A percentile compares a stretch with the other conserved stretches of the same genome.
Conservation (phyloP, 1,140 invertebrate genomes). For the Lepidostoma basale region DNA sequence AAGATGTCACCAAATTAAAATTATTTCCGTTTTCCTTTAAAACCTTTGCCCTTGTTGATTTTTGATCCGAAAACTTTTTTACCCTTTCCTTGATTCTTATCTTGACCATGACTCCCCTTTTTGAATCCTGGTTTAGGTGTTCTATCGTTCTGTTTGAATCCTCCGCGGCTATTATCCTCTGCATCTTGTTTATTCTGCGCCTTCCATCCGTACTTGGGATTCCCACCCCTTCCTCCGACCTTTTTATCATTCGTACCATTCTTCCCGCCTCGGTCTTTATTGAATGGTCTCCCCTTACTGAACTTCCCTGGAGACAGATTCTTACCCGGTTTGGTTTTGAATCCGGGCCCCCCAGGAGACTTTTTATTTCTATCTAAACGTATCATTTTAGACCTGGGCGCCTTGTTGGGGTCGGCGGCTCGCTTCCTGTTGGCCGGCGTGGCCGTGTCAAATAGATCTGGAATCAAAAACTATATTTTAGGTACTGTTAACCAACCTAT, state of each 20-base stretch:
- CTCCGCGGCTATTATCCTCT: constrained; percentile 21
- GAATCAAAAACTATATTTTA: constrained; percentile 36
- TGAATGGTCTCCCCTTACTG: constrained; percentile 41
- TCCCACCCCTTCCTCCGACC: constrained; percentile 38
- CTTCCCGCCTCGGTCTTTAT: constrained; percentile 48
- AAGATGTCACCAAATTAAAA: too few relatives aligned
- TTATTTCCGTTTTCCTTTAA: constrained; percentile 41
- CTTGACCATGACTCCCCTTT: constrained; percentile 23
- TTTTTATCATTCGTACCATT: constrained; percentile 38
- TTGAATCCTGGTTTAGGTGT: constrained; percentile 19
- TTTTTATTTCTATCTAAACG: constrained; percentile 48
- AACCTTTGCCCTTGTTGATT: constrained; percentile 51
- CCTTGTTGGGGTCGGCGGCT: constrained; percentile 45
- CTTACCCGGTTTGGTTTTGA: constrained; percentile 22
- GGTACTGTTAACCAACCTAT: too few relatives aligned
- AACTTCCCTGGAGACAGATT: not conserved
- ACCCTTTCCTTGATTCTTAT: constrained; percentile 44
- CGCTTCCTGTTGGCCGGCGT: constrained; percentile 50
- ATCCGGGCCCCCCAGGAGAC: not conserved
- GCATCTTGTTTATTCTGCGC: constrained; percentile 25
- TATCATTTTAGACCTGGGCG: constrained; percentile 51
- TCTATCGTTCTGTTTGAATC: constrained; percentile 48
- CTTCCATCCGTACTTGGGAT: constrained; percentile 47
- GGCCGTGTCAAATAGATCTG: constrained; percentile 54
- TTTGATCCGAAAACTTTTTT: constrained; percentile 56